Conservation (phyloP, 2,888 invertebrate species). For the Pterobdella sp. region DNA sequence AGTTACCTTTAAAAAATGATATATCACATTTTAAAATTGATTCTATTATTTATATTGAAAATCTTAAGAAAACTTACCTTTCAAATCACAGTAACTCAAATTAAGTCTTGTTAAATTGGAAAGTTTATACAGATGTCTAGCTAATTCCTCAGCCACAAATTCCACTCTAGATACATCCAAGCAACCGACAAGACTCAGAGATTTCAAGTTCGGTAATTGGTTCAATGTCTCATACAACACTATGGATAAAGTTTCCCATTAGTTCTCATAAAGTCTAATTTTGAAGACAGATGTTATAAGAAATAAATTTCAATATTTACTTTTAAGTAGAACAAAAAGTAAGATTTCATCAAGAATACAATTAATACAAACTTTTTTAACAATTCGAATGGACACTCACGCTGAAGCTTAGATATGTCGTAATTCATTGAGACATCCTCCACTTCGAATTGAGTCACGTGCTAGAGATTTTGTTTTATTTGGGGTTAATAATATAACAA, state of each 20-base stretch:
- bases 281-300: too few species aligned
- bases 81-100: conserved; percentile 43
- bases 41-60: neutral
- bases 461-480: neutral
- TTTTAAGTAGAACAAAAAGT: too few species aligned
- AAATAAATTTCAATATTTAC: too few species aligned
- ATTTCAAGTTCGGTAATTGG: conserved; percentile 39
- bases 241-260: too few species aligned
- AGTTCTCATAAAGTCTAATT: too few species aligned
- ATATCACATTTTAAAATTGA: neutral
- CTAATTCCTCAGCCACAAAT: conserved; percentile 37
- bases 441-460: conserved; percentile 42
- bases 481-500: neutral
- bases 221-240: conserved; percentile 40
- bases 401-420: conserved; percentile 36
- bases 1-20: neutral
- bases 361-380: too few species aligned
- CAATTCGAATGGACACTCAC: neutral
- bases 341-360: too few species aligned
- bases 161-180: conserved; percentile 39
- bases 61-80: conserved; percentile 17
- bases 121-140: conserved; percentile 36
- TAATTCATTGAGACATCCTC: conserved; percentile 41
- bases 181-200: conserved; percentile 42
- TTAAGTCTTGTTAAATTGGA: conserved; percentile 39